phyloP scores from a whole-genome alignment of 1,140 invertebrate species.

The Drosophila micromelanica region DNA sequence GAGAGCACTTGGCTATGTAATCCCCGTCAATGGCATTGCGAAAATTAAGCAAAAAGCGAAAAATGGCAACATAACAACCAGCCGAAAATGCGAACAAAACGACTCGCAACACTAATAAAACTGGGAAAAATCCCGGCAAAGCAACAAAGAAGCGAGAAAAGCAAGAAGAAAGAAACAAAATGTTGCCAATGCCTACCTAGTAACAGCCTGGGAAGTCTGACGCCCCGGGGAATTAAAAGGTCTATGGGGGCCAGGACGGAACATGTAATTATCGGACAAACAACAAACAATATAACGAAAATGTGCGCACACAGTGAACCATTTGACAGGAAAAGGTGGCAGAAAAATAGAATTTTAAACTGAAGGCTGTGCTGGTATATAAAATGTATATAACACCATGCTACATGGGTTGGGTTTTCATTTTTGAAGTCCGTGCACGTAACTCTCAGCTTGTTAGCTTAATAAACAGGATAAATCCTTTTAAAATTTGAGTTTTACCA shows the following conservation, averaged over 20 bases:
- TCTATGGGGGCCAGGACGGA: background rate
- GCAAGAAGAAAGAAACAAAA: slow-evolving; percentile 17
- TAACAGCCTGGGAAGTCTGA: slow-evolving; percentile 44
- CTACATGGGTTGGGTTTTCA: background rate
- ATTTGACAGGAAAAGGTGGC: slow-evolving; percentile 29
- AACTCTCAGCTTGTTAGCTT: background rate
- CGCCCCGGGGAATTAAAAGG: slow-evolving; percentile 63
- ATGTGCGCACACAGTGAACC: slow-evolving; percentile 6
- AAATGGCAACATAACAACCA: slow-evolving; percentile 32
- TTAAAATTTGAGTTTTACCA: background rate
- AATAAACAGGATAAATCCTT: background rate
- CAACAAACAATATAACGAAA: slow-evolving; percentile 45
- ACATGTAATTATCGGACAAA: slow-evolving; percentile 56
- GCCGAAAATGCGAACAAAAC: slow-evolving; percentile 34
- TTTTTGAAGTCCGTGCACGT: too few relatives aligned
- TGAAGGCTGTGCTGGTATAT: slow-evolving; percentile 1
- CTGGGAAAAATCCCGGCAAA: slow-evolving; percentile 4
- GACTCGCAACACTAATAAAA: slow-evolving; percentile 41
- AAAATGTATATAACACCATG: slow-evolving; percentile 9
- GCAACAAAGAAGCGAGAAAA: slow-evolving; percentile 11
- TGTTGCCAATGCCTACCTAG: slow-evolving; percentile 30
- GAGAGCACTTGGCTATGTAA: slow-evolving; percentile 42
- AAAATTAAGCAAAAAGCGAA: slow-evolving; percentile 43
- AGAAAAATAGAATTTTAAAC: slow-evolving; percentile 34
- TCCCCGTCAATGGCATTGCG: slow-evolving; percentile 38